phyloP scores from a whole-genome alignment of 2,113 vertebrate genomes.

The Cyanoderma ruficeps region DNA sequence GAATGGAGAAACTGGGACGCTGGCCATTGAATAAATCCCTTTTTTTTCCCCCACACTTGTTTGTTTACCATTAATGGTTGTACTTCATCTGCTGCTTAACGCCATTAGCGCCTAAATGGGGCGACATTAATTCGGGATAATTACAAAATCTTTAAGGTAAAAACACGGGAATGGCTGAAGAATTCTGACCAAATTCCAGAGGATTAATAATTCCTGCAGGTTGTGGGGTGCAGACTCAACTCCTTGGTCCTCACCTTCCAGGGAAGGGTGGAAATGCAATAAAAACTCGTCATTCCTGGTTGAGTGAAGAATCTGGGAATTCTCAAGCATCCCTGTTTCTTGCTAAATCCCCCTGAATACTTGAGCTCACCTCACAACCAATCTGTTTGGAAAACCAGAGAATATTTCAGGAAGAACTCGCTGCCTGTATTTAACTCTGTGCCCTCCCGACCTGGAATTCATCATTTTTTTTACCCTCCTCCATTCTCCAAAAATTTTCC shows the following conservation, averaged over 20 bases:
- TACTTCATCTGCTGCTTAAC: background rate
- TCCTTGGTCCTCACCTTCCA: background rate
- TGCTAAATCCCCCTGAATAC: background rate
- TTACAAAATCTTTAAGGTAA: background rate
- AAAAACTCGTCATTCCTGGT: background rate
- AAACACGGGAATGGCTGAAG: background rate
- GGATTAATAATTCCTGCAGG: background rate
- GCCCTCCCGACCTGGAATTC: background rate
- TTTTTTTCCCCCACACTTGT: background rate
- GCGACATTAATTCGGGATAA: background rate
- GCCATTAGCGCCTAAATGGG: background rate
- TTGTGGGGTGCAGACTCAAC: background rate
- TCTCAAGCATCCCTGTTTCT: background rate
- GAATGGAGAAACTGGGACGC: background rate
- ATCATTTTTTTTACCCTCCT: background rate
- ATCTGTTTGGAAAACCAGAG: background rate
- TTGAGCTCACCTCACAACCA: background rate
- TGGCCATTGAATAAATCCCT: background rate
- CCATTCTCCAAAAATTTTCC: background rate
- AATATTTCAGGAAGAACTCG: background rate
- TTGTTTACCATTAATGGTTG: background rate
- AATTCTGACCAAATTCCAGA: background rate
- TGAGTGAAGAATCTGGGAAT: background rate
- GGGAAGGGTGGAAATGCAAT: background rate
- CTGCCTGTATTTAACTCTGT: background rate